phyloP scores from a whole-genome alignment of 2,113 vertebrate genomes.

The Hippocampus zosterae region DNA sequence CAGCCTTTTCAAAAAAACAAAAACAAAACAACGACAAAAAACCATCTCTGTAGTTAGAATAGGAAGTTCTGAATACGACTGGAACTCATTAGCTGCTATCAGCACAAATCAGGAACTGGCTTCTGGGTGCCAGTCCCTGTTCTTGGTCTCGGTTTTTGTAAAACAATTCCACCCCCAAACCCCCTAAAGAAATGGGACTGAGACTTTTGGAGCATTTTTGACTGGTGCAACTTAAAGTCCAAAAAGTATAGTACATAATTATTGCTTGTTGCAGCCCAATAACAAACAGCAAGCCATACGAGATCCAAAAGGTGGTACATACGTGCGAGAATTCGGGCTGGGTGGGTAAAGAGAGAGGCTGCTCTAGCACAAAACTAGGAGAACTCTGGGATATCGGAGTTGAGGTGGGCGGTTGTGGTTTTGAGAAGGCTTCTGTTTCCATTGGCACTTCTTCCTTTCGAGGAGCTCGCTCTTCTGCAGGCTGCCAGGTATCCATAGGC shows the following conservation, averaged over 20 bases:
- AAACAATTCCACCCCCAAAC: too few relatives aligned
- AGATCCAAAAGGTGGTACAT: conserved; percentile 36
- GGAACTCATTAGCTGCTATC: too few relatives aligned
- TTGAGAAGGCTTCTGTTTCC: conserved; percentile 52
- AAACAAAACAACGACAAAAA: too few relatives aligned
- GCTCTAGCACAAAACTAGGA: conserved; percentile 71
- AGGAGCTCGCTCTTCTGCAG: conserved; percentile 50
- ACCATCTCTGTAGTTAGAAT: too few relatives aligned
- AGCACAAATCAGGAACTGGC: too few relatives aligned
- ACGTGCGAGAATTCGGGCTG: conserved; percentile 95
- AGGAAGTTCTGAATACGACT: too few relatives aligned
- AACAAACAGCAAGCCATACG: neutral
- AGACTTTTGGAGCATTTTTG: too few relatives aligned
- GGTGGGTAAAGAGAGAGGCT: conserved; percentile 75
- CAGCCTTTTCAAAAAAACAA: neutral
- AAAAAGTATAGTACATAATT: too few relatives aligned
- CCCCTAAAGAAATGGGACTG: too few relatives aligned
- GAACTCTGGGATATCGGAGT: conserved; percentile 80
- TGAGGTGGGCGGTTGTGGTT: conserved; percentile 70
- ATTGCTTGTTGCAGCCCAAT: neutral
- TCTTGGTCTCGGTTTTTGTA: too few relatives aligned
- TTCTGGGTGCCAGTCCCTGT: too few relatives aligned
- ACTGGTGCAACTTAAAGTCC: too few relatives aligned
- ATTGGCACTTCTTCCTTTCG: conserved; percentile 53
- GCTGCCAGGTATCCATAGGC: conserved; percentile 71